Percentiles rank a stretch among this genome's conserved stretches.
Evolutionary conservation across 2,888 invertebrate species (phyloP).

Genomic region (Tipula confusa): DNA sequence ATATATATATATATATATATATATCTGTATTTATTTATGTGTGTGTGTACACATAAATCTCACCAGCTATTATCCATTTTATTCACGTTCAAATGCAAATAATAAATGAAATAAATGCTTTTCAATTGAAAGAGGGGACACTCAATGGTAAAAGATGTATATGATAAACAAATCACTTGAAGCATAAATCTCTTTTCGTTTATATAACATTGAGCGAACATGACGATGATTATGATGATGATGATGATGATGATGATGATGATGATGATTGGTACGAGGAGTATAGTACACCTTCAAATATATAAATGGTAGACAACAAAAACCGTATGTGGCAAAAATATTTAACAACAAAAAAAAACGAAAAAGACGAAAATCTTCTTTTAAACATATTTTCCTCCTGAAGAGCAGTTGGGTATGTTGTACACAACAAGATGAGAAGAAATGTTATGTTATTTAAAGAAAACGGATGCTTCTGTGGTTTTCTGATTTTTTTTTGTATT

Average conservation of each 20-base stretch:
- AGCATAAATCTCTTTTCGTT: constrained; percentile 3
- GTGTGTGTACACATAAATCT: not conserved
- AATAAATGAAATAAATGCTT: not conserved
- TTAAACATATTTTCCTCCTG: not conserved
- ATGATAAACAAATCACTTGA: not conserved
- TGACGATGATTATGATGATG: not conserved
- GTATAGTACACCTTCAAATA: not conserved
- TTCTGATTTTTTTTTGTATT: not conserved
- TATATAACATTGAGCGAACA: not conserved
- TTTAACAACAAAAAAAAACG: not conserved
- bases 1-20: too few species aligned
- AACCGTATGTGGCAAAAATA: not conserved
- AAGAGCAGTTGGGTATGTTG: not conserved
- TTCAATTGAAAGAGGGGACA: constrained; percentile 25
- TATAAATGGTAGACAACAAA: not conserved
- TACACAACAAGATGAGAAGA: not conserved
- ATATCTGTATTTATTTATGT: too few species aligned
- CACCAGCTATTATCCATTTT: not conserved
- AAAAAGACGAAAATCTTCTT: not conserved
- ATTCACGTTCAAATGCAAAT: not conserved
- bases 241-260: not conserved
- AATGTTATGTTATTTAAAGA: not conserved
- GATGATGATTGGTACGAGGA: not conserved
- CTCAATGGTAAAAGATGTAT: not conserved
- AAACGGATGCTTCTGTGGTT: constrained; percentile 12